These are phyloP conservation scores for Macaca nemestrina DNA, from an alignment of 2,113 vertebrate genomes.

Conservation along the genomic window DNA sequence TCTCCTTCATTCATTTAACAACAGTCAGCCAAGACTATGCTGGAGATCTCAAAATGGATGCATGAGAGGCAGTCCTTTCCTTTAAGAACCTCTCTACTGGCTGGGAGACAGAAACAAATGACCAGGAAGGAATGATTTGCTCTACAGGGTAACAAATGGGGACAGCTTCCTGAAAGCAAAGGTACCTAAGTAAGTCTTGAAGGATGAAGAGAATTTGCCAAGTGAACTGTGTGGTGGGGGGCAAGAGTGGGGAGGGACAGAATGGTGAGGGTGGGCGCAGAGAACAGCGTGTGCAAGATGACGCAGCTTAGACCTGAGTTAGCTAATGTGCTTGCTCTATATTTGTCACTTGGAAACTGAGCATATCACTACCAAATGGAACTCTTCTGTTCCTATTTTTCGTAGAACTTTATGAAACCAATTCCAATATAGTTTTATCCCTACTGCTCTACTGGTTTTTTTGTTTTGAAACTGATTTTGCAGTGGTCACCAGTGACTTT, in stretches of 20 bases:
- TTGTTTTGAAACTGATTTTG: background rate
- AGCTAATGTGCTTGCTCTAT: background rate
- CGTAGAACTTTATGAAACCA: background rate
- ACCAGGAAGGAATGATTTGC: background rate
- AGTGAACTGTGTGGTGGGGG: background rate
- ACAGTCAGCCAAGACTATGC: background rate
- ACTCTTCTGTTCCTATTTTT: background rate
- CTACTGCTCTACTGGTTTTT: background rate
- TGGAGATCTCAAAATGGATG: background rate
- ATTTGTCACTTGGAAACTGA: background rate
- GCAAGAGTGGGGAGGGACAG: background rate
- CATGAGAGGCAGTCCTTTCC: background rate
- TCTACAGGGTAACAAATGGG: background rate
- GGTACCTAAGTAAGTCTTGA: background rate
- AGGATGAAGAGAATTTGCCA: background rate
- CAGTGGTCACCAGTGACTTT: background rate
- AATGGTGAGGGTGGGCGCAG: background rate
- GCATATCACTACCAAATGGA: background rate
- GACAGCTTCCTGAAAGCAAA: constrained; percentile 4
- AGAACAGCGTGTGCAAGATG: background rate
- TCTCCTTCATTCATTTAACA: background rate
- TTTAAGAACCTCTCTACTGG: background rate
- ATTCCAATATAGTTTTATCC: background rate
- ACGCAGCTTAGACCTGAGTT: background rate
- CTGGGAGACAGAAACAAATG: background rate